Percentiles rank a stretch among this genome's conserved stretches.
phyloP scores from a whole-genome alignment of 2,797 vertebrate species.

The Enteromius fasciolatus region DNA sequence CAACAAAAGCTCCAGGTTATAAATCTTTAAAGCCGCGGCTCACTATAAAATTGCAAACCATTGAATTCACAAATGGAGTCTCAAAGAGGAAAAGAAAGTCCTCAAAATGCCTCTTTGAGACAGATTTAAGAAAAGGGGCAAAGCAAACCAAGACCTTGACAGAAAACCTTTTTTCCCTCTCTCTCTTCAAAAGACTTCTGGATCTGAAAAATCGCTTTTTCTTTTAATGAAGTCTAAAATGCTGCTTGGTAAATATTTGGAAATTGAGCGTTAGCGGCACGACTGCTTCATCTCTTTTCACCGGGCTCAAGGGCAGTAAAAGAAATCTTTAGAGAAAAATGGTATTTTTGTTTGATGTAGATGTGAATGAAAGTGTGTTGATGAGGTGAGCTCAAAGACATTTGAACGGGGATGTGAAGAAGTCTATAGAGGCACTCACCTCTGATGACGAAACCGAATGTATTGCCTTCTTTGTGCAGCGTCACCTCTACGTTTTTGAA shows the following conservation, averaged over 20 bases:
- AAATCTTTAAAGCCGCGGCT: conserved; percentile 11
- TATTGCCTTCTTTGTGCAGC: conserved; percentile 97
- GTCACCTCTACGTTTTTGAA: conserved; percentile 97
- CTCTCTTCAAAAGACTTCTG: conserved; percentile 40
- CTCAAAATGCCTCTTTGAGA: conserved; percentile 39
- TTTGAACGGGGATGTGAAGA: neutral
- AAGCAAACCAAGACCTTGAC: conserved; percentile 40
- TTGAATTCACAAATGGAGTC: conserved; percentile 26
- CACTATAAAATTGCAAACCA: conserved; percentile 13
- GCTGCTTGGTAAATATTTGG: conserved; percentile 48
- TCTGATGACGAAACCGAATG: conserved; percentile 97
- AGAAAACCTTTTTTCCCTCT: conserved; percentile 13
- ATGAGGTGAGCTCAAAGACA: conserved; percentile 35
- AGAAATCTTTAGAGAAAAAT: conserved; percentile 6
- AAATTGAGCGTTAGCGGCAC: conserved; percentile 16
- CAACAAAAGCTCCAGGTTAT: conserved; percentile 1
- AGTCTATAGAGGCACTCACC: conserved; percentile 67
- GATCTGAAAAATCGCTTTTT: conserved; percentile 30
- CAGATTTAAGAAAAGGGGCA: conserved; percentile 28
- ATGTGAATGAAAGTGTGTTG: conserved; percentile 34
- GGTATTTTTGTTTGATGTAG: conserved; percentile 46
- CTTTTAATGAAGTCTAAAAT: conserved; percentile 41
- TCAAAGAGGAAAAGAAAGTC: conserved; percentile 37
- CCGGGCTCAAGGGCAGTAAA: conserved; percentile 18
- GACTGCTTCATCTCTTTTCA: neutral